phyloP scores from a whole-genome alignment of 2,797 vertebrate species.

The Hirundo rustica region DNA sequence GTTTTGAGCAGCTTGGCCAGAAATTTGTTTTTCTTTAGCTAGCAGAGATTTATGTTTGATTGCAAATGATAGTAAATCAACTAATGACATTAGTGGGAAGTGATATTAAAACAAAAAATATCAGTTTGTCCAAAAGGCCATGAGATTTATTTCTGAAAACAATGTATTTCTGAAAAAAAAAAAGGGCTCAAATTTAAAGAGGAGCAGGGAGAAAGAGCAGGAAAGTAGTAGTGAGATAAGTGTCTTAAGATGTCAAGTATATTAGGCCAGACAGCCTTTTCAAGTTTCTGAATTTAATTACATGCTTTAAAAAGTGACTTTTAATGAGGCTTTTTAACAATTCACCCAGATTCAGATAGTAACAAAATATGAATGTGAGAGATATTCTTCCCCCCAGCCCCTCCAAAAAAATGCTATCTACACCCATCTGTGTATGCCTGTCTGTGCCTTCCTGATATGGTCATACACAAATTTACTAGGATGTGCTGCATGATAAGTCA shows the following conservation, averaged over 20 bases:
- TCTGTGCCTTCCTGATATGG: not conserved
- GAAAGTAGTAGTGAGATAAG: not conserved
- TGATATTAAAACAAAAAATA: not conserved
- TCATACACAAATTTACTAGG: not conserved
- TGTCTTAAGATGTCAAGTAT: not conserved
- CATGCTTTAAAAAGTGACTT: not conserved
- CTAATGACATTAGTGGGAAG: not conserved
- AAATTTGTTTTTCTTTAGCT: not conserved
- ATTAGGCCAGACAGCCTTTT: slow-evolving; percentile 28
- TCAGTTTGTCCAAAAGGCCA: not conserved
- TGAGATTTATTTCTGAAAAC: not conserved
- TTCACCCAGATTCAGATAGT: not conserved
- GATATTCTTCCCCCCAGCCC: not conserved
- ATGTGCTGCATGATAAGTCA: not conserved
- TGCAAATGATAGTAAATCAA: not conserved
- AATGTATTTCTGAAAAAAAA: slow-evolving; percentile 9
- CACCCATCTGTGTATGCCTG: not conserved
- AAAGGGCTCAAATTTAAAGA: not conserved
- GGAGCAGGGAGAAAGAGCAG: not conserved
- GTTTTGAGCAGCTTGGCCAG: not conserved
- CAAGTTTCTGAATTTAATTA: slow-evolving; percentile 36
- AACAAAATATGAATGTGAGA: not conserved
- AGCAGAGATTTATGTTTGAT: not conserved
- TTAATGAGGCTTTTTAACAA: not conserved
- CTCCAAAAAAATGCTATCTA: not conserved